Evolutionary conservation across 2,888 invertebrate genomes (phyloP).

Genomic region (Heliothis peltigera): DNA sequence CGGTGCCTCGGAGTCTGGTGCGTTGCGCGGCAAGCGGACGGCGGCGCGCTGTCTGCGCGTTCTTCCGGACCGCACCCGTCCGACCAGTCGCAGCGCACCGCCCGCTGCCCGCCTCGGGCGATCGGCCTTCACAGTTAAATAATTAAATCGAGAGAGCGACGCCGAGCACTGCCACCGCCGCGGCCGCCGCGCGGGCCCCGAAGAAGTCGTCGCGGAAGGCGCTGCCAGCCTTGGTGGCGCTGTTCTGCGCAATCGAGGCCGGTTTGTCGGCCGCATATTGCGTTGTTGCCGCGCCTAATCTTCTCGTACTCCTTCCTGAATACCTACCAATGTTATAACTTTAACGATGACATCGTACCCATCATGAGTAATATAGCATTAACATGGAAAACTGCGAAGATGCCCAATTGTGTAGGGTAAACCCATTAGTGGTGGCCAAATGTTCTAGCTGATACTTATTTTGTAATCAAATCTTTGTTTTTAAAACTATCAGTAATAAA

Average conservation of each 20-base stretch:
- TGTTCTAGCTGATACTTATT: too few relatives aligned
- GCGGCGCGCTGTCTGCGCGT: conserved; percentile 89
- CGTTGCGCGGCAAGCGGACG: conserved; percentile 79
- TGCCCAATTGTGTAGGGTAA: conserved; percentile 12
- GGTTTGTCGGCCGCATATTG: conserved; percentile 85
- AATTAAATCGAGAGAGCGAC: conserved; percentile 86
- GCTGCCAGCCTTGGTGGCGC: conserved; percentile 88
- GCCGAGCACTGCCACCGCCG: conserved; percentile 66
- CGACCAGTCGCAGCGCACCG: conserved; percentile 87
- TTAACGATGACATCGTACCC: conserved; percentile 72
- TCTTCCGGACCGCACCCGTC: conserved; percentile 88
- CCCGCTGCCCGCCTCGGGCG: conserved; percentile 87
- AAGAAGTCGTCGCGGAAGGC: conserved; percentile 87
- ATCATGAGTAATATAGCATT: conserved; percentile 54
- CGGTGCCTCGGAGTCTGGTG: conserved; percentile 88
- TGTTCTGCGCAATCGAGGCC: conserved; percentile 88
- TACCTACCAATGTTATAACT: conserved; percentile 71
- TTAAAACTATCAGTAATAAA: too few relatives aligned
- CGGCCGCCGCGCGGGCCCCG: conserved; percentile 75
- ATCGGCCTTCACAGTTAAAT: conserved; percentile 89
- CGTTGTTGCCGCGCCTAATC: conserved; percentile 83
- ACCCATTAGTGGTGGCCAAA: too few relatives aligned
- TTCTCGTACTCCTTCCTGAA: conserved; percentile 79
- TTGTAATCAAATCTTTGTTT: too few relatives aligned
- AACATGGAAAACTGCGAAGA: conserved; percentile 18